These are phyloP conservation scores for Vanessa cardui DNA, from an alignment of 2,888 invertebrate genomes.

Conservation along the genomic window DNA sequence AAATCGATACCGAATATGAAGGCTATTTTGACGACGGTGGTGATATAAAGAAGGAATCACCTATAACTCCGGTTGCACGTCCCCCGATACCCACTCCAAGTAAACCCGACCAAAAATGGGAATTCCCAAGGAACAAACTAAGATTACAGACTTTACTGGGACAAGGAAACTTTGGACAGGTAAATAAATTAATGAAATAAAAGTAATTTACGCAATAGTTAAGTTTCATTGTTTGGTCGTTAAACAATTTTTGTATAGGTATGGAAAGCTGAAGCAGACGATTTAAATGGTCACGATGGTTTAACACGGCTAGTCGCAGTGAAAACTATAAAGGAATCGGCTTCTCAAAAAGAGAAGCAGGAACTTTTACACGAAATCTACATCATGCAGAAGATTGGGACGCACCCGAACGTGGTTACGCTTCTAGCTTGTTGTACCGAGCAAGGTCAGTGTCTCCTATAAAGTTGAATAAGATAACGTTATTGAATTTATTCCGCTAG, in stretches of 20 bases:
- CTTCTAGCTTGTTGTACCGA: constrained; percentile 92
- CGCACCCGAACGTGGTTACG: constrained; percentile 92
- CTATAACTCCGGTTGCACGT: constrained; percentile 80
- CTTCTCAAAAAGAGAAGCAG: constrained; percentile 89
- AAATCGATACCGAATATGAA: constrained; percentile 83
- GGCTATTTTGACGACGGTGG: constrained; percentile 84
- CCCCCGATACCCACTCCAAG: constrained; percentile 79
- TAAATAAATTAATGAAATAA: constrained; percentile 47
- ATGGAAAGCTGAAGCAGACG: constrained; percentile 93
- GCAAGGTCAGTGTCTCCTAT: constrained; percentile 82
- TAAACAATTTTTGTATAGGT: constrained; percentile 73
- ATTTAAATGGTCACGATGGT: constrained; percentile 89
- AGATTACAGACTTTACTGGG: constrained; percentile 90
- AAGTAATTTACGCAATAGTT: neutral
- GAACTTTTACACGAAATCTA: constrained; percentile 88
- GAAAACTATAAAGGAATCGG: constrained; percentile 91
- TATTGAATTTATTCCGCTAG: too few species aligned
- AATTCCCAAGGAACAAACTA: constrained; percentile 90
- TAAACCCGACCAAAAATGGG: constrained; percentile 85
- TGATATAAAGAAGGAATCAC: constrained; percentile 77
- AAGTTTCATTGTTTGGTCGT: neutral
- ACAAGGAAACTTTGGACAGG: constrained; percentile 93
- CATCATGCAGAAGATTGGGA: constrained; percentile 92
- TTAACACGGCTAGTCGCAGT: constrained; percentile 92
- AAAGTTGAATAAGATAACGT: neutral